These are phyloP conservation scores for Drosophila nr. medialis DNA, from an alignment of 2,888 invertebrate species.

Conservation along the genomic window DNA sequence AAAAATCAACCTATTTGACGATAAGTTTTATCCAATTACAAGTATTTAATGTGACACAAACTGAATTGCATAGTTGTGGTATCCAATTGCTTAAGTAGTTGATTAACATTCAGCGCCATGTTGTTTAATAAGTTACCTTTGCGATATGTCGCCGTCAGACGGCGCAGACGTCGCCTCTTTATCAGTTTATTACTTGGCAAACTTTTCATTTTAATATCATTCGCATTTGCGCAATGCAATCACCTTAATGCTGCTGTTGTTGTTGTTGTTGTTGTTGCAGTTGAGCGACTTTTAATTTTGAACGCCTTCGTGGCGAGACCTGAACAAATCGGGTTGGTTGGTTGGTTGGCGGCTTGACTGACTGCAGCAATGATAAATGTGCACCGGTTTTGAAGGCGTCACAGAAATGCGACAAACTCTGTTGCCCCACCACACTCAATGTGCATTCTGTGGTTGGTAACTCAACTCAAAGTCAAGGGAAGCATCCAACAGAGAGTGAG, in stretches of 20 bases:
- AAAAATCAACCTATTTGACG: not conserved
- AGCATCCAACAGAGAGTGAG: not conserved
- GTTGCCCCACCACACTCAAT: constrained; percentile 10
- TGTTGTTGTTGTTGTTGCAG: constrained; percentile 44
- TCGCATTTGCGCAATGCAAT: constrained; percentile 74
- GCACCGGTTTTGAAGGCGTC: constrained; percentile 66
- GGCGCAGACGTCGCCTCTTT: constrained; percentile 79
- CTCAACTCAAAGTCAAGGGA: constrained; percentile 49
- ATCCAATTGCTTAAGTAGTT: constrained; percentile 27
- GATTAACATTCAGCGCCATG: constrained; percentile 68
- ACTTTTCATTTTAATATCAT: constrained; percentile 80
- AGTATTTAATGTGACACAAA: not conserved
- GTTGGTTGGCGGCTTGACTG: constrained; percentile 52
- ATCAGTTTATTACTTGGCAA: constrained; percentile 81
- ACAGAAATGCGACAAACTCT: constrained; percentile 43
- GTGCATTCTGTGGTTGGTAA: constrained; percentile 5
- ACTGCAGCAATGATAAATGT: constrained; percentile 71
- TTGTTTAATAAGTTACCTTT: constrained; percentile 78
- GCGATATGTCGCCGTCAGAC: constrained; percentile 77
- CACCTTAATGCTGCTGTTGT: constrained; percentile 44
- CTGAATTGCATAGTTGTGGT: constrained; percentile 1
- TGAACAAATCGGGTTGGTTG: constrained; percentile 70
- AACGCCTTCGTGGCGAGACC: constrained; percentile 78
- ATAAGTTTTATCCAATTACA: not conserved
- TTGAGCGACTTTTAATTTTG: constrained; percentile 82